Evolutionary conservation across 2,888 invertebrate genomes (phyloP).

Genomic region (Acleris cristana): DNA sequence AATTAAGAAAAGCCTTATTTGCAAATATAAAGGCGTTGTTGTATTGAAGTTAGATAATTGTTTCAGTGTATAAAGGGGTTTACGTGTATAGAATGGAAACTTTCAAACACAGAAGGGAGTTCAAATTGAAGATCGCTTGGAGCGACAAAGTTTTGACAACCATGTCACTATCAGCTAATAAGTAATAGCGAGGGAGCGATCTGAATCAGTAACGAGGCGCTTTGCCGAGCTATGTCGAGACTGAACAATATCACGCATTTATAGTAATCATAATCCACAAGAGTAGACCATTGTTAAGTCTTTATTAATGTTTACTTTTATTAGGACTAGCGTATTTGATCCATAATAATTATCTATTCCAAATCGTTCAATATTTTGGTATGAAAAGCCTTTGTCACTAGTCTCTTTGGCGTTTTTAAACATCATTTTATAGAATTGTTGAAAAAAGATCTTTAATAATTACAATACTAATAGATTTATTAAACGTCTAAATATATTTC

Average conservation of each 20-base stretch:
- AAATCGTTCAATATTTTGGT: no score
- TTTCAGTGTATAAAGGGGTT: slow-evolving; percentile 33
- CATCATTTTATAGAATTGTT: no score
- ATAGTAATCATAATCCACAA: background rate
- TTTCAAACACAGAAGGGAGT: slow-evolving; percentile 76
- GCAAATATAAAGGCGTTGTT: slow-evolving; percentile 13
- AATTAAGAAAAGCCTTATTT: slow-evolving; percentile 17
- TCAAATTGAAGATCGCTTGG: slow-evolving; percentile 62
- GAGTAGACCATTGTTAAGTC: no score
- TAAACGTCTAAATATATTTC: no score
- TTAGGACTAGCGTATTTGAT: no score
- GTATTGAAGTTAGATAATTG: slow-evolving; percentile 31
- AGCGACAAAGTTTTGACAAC: slow-evolving; percentile 72
- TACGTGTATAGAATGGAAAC: slow-evolving; percentile 57
- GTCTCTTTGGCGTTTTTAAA: no score
- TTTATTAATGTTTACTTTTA: no score
- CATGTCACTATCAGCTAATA: slow-evolving; percentile 79
- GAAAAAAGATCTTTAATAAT: no score
- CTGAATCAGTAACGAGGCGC: slow-evolving; percentile 62
- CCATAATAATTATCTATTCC: no score
- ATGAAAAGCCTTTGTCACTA: no score
- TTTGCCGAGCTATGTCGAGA: slow-evolving; percentile 40
- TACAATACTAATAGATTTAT: no score
- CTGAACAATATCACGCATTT: slow-evolving; percentile 39
- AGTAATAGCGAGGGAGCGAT: slow-evolving; percentile 56